Conservation (phyloP, 2,113 vertebrate genomes). For the Pomatorhinus ruficollis region DNA sequence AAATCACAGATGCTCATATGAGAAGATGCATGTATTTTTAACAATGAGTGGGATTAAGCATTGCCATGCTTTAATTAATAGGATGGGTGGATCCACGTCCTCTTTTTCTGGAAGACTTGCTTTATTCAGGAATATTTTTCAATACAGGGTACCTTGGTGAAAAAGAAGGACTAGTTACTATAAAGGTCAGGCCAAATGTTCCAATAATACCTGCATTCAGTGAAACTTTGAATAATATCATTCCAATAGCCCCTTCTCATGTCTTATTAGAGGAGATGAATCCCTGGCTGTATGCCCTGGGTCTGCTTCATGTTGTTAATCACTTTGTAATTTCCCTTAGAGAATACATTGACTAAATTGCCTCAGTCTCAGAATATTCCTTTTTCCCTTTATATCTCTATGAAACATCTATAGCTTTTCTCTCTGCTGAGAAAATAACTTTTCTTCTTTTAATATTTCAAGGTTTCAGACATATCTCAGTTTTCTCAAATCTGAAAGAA, state of each 20-base stretch:
- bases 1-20: neutral
- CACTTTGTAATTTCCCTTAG: slow-evolving; percentile 4
- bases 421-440: neutral
- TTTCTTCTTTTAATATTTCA: neutral
- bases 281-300: neutral
- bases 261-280: neutral
- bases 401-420: neutral
- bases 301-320: neutral
- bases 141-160: neutral
- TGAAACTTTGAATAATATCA: neutral
- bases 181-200: neutral
- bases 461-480: neutral
- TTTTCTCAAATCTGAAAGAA: slow-evolving; percentile 15
- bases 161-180: neutral
- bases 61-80: neutral
- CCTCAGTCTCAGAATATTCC: neutral
- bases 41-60: neutral
- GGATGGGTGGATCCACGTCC: neutral
- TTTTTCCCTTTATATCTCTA: neutral
- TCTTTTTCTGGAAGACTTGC: neutral
- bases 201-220: neutral
- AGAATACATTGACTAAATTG: neutral
- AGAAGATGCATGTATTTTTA: neutral
- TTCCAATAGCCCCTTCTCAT: neutral
- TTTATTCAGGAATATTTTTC: neutral